phyloP scores from a whole-genome alignment of 2,113 vertebrate species.

The Neotoma lepida region DNA sequence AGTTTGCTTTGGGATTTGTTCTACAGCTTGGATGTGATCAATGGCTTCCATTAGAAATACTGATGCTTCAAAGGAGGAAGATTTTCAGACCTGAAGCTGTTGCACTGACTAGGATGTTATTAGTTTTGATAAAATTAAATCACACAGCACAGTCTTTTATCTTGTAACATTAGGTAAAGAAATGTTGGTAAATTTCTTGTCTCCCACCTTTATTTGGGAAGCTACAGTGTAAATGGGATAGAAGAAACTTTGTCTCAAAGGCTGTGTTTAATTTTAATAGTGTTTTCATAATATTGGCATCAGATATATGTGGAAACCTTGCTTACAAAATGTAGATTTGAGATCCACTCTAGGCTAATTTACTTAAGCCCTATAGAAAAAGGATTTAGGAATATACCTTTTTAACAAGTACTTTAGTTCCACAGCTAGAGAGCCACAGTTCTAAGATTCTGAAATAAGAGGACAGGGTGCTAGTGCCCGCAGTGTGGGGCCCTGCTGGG shows the following conservation, averaged over 20 bases:
- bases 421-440: not conserved
- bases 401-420: not conserved
- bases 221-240: not conserved
- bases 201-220: not conserved
- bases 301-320: not conserved
- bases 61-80: not conserved
- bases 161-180: not conserved
- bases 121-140: conserved; percentile 13
- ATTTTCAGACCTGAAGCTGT: not conserved
- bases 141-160: not conserved
- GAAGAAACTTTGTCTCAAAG: not conserved
- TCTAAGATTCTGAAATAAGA: not conserved
- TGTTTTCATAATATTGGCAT: not conserved
- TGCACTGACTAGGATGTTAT: not conserved
- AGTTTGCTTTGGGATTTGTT: not conserved
- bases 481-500: not conserved
- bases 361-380: not conserved
- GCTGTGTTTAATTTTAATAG: not conserved
- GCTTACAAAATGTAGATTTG: not conserved
- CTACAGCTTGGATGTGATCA: not conserved
- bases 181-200: not conserved
- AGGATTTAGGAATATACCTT: not conserved
- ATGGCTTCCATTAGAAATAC: not conserved
- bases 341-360: not conserved
- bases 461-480: not conserved